A percentile compares a stretch with the other conserved stretches of the same genome.
phyloP scores from a whole-genome alignment of 1,140 invertebrate species.

The Philotrypesis tridentata region DNA sequence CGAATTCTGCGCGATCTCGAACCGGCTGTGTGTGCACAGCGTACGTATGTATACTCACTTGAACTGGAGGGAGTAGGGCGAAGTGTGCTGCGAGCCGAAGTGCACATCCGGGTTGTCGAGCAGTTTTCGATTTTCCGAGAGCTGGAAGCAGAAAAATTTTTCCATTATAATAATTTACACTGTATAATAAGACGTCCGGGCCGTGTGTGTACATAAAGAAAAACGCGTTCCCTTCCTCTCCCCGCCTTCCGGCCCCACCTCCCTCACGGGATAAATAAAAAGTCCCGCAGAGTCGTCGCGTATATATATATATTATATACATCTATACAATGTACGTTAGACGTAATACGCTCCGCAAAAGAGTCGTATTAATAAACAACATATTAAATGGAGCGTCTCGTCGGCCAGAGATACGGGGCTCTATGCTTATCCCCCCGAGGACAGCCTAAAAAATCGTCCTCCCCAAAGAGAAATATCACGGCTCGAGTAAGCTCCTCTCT shows the following conservation, averaged over 20 bases:
- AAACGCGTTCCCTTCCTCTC: no score
- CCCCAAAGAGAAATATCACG: slow-evolving; percentile 17
- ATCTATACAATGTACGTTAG: no score
- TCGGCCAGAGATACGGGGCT: background rate
- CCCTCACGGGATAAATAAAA: no score
- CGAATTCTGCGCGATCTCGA: slow-evolving; percentile 1
- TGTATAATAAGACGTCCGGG: no score
- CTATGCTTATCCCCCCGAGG: slow-evolving; percentile 10
- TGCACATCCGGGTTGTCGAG: slow-evolving; percentile 45
- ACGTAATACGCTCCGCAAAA: background rate
- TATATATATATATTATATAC: no score
- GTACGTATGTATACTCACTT: slow-evolving; percentile 34
- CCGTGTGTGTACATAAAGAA: no score
- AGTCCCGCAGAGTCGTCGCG: no score
- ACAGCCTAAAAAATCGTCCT: background rate
- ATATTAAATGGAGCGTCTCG: slow-evolving; percentile 27
- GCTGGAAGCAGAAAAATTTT: slow-evolving; percentile 35
- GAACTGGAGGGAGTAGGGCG: slow-evolving; percentile 18
- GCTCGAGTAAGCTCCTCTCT: background rate
- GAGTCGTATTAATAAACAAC: background rate
- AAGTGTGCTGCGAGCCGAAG: slow-evolving; percentile 24
- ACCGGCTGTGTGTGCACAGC: background rate
- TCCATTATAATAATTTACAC: no score
- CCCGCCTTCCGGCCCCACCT: no score
- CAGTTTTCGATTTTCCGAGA: slow-evolving; percentile 9